These are phyloP conservation scores for Diglossa cyanea DNA, from an alignment of 2,797 vertebrate species.

Conservation along the genomic window DNA sequence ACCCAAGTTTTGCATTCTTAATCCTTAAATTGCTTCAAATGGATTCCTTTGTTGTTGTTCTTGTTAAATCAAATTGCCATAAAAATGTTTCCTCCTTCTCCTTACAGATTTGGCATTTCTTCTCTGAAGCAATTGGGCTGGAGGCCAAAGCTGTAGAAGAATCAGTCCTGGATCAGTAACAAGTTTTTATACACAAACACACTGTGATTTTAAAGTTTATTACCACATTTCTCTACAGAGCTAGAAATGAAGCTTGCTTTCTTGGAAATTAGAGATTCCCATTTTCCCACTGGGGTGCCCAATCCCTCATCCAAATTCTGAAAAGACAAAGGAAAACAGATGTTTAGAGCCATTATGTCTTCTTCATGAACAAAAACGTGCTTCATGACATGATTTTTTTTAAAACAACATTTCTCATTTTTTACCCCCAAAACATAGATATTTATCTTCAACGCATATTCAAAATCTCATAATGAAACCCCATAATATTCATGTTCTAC, in stretches of 20 bases:
- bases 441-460: not conserved
- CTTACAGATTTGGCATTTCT: constrained; percentile 34
- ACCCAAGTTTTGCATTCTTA: not conserved
- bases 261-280: not conserved
- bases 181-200: constrained; percentile 30
- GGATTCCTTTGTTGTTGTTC: not conserved
- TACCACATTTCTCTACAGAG: not conserved
- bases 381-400: not conserved
- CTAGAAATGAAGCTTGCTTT: not conserved
- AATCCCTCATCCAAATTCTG: not conserved
- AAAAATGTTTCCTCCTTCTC: constrained; percentile 11
- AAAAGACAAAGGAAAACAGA: not conserved
- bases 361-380: not conserved
- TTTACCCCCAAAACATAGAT: not conserved
- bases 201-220: constrained; percentile 23
- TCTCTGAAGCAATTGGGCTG: constrained; percentile 38
- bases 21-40: not conserved
- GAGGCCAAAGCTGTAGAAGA: constrained; percentile 22
- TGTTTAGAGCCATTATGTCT: not conserved
- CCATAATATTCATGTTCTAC: not conserved
- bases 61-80: constrained; percentile 33
- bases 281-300: not conserved
- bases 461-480: not conserved
- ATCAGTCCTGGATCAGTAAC: constrained; percentile 31
- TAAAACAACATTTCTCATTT: rapidly evolving